A percentile compares a stretch with the other conserved stretches of the same genome.
Conservation (phyloP, 2,113 vertebrate genomes). For the Ptychochromis oligacanthus region DNA sequence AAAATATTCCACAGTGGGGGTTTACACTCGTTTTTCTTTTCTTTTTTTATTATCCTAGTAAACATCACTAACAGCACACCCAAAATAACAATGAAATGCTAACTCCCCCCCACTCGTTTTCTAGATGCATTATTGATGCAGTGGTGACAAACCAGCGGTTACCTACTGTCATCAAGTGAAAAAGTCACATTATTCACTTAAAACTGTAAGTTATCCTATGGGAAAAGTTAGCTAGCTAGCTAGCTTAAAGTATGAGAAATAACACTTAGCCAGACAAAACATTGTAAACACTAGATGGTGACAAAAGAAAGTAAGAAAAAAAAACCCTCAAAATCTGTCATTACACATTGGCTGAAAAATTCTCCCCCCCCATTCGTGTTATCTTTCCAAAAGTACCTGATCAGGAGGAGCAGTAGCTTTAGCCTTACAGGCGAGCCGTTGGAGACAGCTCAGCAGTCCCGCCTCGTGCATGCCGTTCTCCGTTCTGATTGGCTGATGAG, state of each 20-base stretch:
- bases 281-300: not conserved
- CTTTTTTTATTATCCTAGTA: too few relatives aligned
- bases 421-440: not conserved
- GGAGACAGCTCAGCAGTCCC: not conserved
- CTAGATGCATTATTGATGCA: too few relatives aligned
- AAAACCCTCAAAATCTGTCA: too few relatives aligned
- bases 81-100: too few relatives aligned
- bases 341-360: not conserved
- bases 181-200: too few relatives aligned
- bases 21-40: too few relatives aligned
- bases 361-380: not conserved
- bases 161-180: too few relatives aligned
- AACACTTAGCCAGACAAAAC: not conserved
- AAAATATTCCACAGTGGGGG: too few relatives aligned
- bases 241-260: not conserved
- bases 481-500: not conserved
- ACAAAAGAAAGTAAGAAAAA: not conserved
- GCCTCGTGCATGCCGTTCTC: not conserved
- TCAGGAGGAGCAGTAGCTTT: not conserved
- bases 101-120: too few relatives aligned
- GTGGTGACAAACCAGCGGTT: too few relatives aligned
- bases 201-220: too few relatives aligned
- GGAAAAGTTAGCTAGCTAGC: not conserved
- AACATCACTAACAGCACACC: too few relatives aligned
- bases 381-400: not conserved